Conservation (phyloP, 2,888 invertebrate genomes). For the Xestia c-nigrum region DNA sequence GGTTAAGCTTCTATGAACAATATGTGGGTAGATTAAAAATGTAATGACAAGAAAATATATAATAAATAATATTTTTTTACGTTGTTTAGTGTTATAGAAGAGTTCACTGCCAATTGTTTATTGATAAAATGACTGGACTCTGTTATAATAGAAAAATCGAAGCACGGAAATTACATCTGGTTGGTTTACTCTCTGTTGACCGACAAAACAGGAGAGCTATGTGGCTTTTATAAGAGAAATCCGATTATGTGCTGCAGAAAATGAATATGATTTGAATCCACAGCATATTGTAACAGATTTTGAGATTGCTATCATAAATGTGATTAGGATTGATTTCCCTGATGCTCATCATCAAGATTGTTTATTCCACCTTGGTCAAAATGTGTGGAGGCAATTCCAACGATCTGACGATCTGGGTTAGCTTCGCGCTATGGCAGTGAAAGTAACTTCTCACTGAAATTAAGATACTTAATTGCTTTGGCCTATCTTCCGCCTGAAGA, state of each 20-base stretch:
- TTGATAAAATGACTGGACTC: no score
- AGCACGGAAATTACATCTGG: no score
- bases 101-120: no score
- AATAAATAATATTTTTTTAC: no score
- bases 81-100: no score
- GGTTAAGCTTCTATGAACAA: no score
- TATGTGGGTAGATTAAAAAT: no score
- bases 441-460: conserved; percentile 1
- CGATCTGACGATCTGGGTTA: background rate
- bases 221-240: background rate
- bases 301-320: background rate
- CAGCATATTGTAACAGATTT: conserved; percentile 5
- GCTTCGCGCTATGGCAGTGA: conserved; percentile 5
- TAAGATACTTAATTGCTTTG: background rate
- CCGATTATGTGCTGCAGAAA: conserved; percentile 2
- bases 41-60: no score
- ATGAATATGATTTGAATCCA: conserved; percentile 10
- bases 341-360: conserved; percentile 4
- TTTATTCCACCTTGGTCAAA: conserved; percentile 1
- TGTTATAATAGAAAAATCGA: no score
- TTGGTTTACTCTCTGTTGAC: no score
- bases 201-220: conserved; percentile 2
- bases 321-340: conserved; percentile 4
- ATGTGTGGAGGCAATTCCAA: conserved; percentile 4
- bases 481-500: conserved; percentile 1